Base-by-base conservation (phyloP, 1,140 invertebrate genomes). In the Carcinoscorpius rotundicauda region DNA sequence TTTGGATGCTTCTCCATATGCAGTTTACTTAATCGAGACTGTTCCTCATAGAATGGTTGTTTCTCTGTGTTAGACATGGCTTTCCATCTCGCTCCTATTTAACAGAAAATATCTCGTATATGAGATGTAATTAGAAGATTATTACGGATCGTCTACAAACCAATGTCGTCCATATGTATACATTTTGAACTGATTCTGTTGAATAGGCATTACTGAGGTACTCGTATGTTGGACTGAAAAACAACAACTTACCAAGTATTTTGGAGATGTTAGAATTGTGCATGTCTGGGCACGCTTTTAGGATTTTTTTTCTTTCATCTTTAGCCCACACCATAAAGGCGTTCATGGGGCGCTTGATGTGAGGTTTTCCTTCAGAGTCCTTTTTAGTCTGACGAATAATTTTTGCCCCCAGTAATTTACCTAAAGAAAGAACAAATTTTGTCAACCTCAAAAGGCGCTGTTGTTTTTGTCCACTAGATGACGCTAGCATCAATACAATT, bases 261-360 rank as follows among this genome's bases (percentile, higher is more conserved):
- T 99, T 99, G 51, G 93, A 97, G 80, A 99, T 99, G 80, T 98
- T 98, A 0, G 94, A 98, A 77, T 99, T 99, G 79, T 99, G 97
- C 97, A 99, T 99, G 75, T 99, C 97, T 0, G 97, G 97, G 77
- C 94, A 99, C 0, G 93, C 93, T 76, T 99, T 99, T 0, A 99
- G 82, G 72, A 99, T 97, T 80, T 98, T 98, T 63, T 95, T 82
- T 66, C 97, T 83, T 72, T 99, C 97, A 74, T 99, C 97, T 76
- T 96, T 93, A 0, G 94, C 94, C 94, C 94, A 98, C 5, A 97
- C 93, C 93, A 97, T 97, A 76, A 97, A 99, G 0, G 97, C 97
- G 77, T 99, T 99, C 94, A 98, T 97, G 10, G 97, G 97, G 73
- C 97, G 82, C 73, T 99, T 99, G 73, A 99, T 95, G 79, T 99